Base-by-base conservation (phyloP, 1,140 invertebrate species). In the Asobara japonica region DNA sequence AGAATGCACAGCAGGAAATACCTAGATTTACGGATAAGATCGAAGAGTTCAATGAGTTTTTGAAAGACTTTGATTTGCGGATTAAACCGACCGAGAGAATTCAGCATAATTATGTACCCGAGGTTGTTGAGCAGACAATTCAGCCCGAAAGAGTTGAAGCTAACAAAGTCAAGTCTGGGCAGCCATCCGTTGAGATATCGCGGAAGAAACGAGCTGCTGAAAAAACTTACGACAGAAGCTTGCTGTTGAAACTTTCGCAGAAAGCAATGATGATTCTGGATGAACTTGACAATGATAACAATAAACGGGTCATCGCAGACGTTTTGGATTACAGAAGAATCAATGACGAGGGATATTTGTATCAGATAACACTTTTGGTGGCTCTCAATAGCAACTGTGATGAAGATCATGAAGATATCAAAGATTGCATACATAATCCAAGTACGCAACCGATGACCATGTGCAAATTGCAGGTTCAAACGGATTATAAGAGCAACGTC, bases 221-320 rank as follows among this genome's bases (percentile, higher is more conserved):
- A 51, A 11, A 71, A 69, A 18, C n/a, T 45, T 45, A 45, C 29
- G 77, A 80, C 25, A 78, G 78, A 69, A 78, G 81, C 38, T 66
- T 71, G 71, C 69, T 86, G n/a, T 77, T 82, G 68, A 81, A 84
- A 76, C 79, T 88, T 18, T 83, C 88, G 2, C 73, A 81, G 60
- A 83, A 83, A 73, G 87, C 82, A 4, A 74, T 89, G 1, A 77
- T 84, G 20, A 75, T 82, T 29, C 66, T 89, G 13, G 89, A 89
- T 69, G 74, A 79, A 6, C 75, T 81, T 66, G 84, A 87, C 56
- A 82, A 83, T 30, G 86, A 85, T 65, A 79, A 87, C 65, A 86
- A 82, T 29, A 88, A 84, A 68, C 73, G 84, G 71, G 73, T 84
- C 2, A 71, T 87, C 4, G 66, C 87, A 3, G 80, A 87, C 25